phyloP scores from a whole-genome alignment of 1,140 invertebrate species.

The Sesamia nonagrioides region DNA sequence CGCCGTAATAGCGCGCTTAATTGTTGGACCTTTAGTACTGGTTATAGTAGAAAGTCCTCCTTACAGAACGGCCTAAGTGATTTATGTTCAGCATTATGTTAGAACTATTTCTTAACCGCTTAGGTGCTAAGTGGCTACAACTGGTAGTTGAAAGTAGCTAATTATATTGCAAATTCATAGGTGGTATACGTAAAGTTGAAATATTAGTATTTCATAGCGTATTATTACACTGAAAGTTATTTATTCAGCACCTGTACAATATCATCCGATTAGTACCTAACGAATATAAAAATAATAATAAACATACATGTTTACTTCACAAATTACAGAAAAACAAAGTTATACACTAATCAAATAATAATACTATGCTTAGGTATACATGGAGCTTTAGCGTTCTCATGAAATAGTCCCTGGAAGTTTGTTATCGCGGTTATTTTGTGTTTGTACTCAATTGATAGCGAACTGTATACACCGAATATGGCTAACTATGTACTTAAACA shows the following conservation, averaged over 20 bases:
- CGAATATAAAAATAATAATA: too few species aligned
- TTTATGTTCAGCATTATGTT: conserved; percentile 25
- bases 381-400: neutral
- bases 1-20: conserved; percentile 40
- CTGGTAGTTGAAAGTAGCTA: conserved; percentile 19
- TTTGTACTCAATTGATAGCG: conserved; percentile 36
- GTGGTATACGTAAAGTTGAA: conserved; percentile 17
- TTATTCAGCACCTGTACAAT: conserved; percentile 28
- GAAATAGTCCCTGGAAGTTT: conserved; percentile 30
- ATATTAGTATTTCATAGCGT: conserved; percentile 20
- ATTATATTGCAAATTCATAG: conserved; percentile 28
- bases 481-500: conserved; percentile 50
- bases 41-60: conserved; percentile 23
- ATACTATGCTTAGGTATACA: neutral
- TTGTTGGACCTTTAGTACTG: conserved; percentile 13
- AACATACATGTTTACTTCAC: conserved; percentile 16
- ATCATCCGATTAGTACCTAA: conserved; percentile 24
- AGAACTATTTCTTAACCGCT: conserved; percentile 27
- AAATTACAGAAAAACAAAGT: conserved; percentile 28
- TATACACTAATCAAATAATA: neutral
- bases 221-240: conserved; percentile 31
- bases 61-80: conserved; percentile 9
- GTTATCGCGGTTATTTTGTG: conserved; percentile 44
- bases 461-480: conserved; percentile 46
- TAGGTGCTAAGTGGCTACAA: conserved; percentile 38